Percentiles rank a stretch among this genome's conserved stretches.
phyloP scores from a whole-genome alignment of 2,113 vertebrate species.

The Serilophus lunatus region DNA sequence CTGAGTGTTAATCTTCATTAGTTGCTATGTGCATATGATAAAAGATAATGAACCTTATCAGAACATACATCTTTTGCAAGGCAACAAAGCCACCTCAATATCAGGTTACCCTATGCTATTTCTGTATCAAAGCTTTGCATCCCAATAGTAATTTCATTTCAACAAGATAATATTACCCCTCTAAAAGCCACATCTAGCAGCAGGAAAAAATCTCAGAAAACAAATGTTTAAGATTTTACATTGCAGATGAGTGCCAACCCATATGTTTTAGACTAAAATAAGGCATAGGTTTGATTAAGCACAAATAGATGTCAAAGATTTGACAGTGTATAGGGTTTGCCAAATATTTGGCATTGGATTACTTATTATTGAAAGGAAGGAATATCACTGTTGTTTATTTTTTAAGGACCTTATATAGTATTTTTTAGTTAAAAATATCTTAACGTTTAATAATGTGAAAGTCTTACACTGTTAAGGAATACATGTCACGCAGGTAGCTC shows the following conservation, averaged over 20 bases:
- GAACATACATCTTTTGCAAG: not conserved
- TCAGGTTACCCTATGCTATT: not conserved
- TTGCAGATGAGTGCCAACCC: not conserved
- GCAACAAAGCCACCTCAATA: not conserved
- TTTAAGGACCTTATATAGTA: not conserved
- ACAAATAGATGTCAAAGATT: not conserved
- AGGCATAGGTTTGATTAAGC: not conserved
- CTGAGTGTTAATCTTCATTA: not conserved
- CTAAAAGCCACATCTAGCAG: not conserved
- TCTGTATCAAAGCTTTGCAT: not conserved
- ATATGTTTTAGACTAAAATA: not conserved
- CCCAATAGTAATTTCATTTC: not conserved
- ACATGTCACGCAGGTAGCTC: not conserved
- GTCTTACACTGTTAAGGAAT: not conserved
- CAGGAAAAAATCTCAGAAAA: not conserved
- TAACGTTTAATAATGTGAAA: not conserved
- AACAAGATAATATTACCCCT: not conserved
- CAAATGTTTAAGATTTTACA: not conserved
- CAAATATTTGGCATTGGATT: not conserved
- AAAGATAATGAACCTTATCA: not conserved
- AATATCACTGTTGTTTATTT: not conserved
- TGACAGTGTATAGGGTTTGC: not conserved
- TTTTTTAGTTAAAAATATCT: not conserved
- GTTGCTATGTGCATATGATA: not conserved
- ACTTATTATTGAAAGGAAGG: not conserved